Percentiles rank a stretch among this genome's conserved stretches.
These are phyloP conservation scores for Sisyra terminalis DNA, from an alignment of 2,888 invertebrate genomes.

Conservation along the genomic window DNA sequence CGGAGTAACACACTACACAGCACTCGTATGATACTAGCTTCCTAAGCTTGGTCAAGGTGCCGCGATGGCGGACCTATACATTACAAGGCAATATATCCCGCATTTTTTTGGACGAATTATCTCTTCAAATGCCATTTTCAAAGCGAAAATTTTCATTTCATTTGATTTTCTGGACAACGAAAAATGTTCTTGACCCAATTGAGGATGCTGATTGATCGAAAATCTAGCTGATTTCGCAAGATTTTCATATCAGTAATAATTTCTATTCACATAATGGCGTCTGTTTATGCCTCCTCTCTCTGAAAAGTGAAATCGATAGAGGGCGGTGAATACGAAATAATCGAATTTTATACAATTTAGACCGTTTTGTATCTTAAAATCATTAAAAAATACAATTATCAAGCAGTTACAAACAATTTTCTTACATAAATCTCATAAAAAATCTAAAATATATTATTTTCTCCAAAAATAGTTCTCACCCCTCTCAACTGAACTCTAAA, in stretches of 20 bases:
- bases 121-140: background rate
- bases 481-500: background rate
- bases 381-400: background rate
- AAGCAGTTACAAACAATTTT: background rate
- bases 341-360: background rate
- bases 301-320: background rate
- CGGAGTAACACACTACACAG: conserved; percentile 36
- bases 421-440: background rate
- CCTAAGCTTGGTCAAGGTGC: conserved; percentile 25
- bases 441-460: background rate
- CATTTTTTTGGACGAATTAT: conserved; percentile 9
- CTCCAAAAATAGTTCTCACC: background rate
- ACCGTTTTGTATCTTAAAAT: background rate
- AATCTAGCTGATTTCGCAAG: conserved; percentile 1
- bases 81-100: conserved; percentile 11
- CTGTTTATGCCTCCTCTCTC: background rate
- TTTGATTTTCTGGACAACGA: background rate
- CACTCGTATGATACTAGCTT: conserved; percentile 28
- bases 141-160: background rate
- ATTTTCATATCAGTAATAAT: background rate
- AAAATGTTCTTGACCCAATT: background rate
- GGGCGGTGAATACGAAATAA: conserved; percentile 2
- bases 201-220: background rate
- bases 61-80: conserved; percentile 25
- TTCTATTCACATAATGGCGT: conserved; percentile 1